phyloP scores from a whole-genome alignment of 1,140 invertebrate species.

The Oncopodura yosiiana region DNA sequence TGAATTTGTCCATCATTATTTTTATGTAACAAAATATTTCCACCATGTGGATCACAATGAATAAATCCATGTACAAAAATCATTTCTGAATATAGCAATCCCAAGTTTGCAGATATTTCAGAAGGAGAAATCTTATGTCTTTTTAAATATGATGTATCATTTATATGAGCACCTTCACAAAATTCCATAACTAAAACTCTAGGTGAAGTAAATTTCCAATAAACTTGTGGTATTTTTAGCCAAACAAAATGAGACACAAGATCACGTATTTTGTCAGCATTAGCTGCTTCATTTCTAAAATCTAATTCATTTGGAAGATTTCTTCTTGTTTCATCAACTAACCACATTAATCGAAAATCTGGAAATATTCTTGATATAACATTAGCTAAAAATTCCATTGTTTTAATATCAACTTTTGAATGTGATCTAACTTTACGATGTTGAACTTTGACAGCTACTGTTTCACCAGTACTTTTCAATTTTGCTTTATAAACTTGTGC shows the following conservation, averaged over 20 bases:
- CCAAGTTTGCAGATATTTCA: slow-evolving; percentile 76
- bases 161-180: slow-evolving; percentile 85
- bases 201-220: slow-evolving; percentile 74
- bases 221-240: slow-evolving; percentile 55
- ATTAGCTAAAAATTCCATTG: slow-evolving; percentile 84
- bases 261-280: slow-evolving; percentile 68
- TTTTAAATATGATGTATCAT: slow-evolving; percentile 81
- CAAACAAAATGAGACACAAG: slow-evolving; percentile 48
- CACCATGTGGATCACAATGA: slow-evolving; percentile 97
- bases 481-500: slow-evolving; percentile 92
- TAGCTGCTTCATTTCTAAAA: slow-evolving; percentile 81
- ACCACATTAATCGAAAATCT: slow-evolving; percentile 93
- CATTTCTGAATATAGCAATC: slow-evolving; percentile 91
- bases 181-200: slow-evolving; percentile 95
- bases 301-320: slow-evolving; percentile 89
- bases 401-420: slow-evolving; percentile 79
- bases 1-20: slow-evolving; percentile 51
- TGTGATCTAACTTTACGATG: slow-evolving; percentile 80
- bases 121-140: slow-evolving; percentile 63
- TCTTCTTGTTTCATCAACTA: slow-evolving; percentile 88
- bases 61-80: slow-evolving; percentile 95
- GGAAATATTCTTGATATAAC: slow-evolving; percentile 80
- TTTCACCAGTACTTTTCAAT: slow-evolving; percentile 63
- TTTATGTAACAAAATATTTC: slow-evolving; percentile 82
- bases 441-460: slow-evolving; percentile 93